Base-by-base conservation (phyloP, 2,113 vertebrate species). In the Athene cunicularia region DNA sequence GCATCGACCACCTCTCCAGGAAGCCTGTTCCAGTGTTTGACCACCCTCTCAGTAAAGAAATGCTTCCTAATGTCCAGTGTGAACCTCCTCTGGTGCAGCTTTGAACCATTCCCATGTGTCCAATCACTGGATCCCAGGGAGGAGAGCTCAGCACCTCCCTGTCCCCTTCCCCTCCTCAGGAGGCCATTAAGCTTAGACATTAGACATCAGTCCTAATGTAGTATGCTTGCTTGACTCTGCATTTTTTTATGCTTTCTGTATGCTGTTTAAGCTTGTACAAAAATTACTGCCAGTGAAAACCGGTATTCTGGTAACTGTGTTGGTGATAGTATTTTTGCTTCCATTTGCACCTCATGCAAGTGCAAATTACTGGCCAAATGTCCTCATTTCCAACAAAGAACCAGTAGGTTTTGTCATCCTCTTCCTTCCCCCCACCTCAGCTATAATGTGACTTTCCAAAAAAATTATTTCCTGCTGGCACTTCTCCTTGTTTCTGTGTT, bases 61-160 rank as follows among this genome's bases (percentile, higher is more conserved):
- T 39, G 16, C 12, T 80, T 87, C 55, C 21, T 33, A n/a, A 19
- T 12, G 13, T 18, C 23, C 17, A 47, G 32, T 35, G 17, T 22
- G 39, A 70, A 20, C 32, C 28, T 47, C 5, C 16, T 1, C 5
- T n/a, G 33, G 15, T 5, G 8, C 39, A 52, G 26, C 26, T 76
- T 60, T 0, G 1, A 73, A 22, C 21, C 15, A 4, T 76, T 73
- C 52, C 41, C 28, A 6, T 0, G 0, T 3, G 1, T 72, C 26
- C 33, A 41, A 2, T 30, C 6, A 7, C 6, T 18, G 77, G 28
- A 55, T 55, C 2, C 19, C 16, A n/a, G 27, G 19, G 16, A 67
- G 20, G 12, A 60, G 26, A 39, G 33, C 3, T 53, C 83, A 92
- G 27, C 45, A 58, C 3, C 4, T 80, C 23, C 28, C 16, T 64